Evolutionary conservation across 2,888 invertebrate genomes (phyloP), one percentile per base, ranked within the genome.

Genomic region (Nomada ruficornis): DNA sequence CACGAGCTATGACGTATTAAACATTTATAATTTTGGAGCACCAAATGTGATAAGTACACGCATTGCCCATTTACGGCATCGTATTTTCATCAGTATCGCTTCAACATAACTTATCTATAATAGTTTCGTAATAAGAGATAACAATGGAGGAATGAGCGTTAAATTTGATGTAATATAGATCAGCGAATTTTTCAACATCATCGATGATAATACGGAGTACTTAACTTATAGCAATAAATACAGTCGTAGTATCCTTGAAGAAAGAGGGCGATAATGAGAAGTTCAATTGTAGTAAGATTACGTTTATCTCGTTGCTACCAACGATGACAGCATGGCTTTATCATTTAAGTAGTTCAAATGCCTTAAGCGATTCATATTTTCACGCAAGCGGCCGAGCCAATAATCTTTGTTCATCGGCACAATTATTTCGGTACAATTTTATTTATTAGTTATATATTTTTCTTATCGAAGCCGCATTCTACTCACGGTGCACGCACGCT

Each of bases 91-190:
- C 18, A 50, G 50, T 50, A n/a, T 18, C 20, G 15, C 47, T 15
- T 63, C 26, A 47, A 15, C 9, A 50, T 10, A 64, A 15, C 26
- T 64, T 64, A 64, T 64, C 26, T 50, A 10, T 18, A 29, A 52
- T 29, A 29, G 18, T 42, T 20, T 42, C n/a, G 10, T 67, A 20
- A n/a, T 13, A 2, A 11, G n/a, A 54, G 63, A 72, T 72, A 63
- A 26, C 13, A 11, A 23, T 26, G 15, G 36, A 70, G 47, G 50
- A 20, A 7, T 5, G 20, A n/a, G 2, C 44, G 47, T 36, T 42
- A 23, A 44, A 59, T 20, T 5, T 36, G 13, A 18, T 23, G 23
- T 36, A 59, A 65, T 23, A 13, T 9, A 23, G 36, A 42, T 42
- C 10, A 11, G 36, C 23, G 36, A 23, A 64, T 47, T 47, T 26